Evolutionary conservation across 2,797 vertebrate species (phyloP), one percentile per base, ranked within the genome.

Genomic region (Anisognathus igniventris): DNA sequence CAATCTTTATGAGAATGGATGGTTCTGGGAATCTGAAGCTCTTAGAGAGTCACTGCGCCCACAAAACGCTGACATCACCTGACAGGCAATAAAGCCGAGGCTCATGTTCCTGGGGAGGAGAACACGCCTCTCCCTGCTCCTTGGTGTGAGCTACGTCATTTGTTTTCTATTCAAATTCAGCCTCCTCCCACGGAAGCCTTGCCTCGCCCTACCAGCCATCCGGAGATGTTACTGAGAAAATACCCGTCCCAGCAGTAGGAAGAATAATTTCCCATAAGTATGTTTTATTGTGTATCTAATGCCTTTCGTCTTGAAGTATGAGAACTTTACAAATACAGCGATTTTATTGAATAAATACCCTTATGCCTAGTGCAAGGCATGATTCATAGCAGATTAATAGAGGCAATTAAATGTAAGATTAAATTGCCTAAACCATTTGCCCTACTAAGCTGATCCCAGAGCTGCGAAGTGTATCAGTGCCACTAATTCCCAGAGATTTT

Each of bases 311-410:
- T 68, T 30, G 35, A 91, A 92, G 65, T 60, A 68, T 2, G 33
- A 84, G 47, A 94, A 85, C 91, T 91, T 92, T 66, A 95, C 58
- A 90, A 94, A 96, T 86, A 60, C 56, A 19, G 85, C 42, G 62
- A 78, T 91, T 95, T 95, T 90, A 68, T 54, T 92, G 77, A 91
- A 91, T 94, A 93, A 90, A 91, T 95, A 96, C 60, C 53, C 73
- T 70, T 42, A 86, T 64, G 66, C 79, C 61, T 83, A 74, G 53
- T 53, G 44, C 62, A 50, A 67, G 45, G 75, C 71, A 85, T 95
- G 93, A 96, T 95, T 97, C 92, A 93, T 12, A 70, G 76, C 76
- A 91, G 92, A 94, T 96, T 94, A 95, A 95, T 95, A 88, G 89
- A 91, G 56, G 85, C 90, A 94, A 94, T 95, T 96, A 96, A 95